phyloP scores from a whole-genome alignment of 2,797 vertebrate genomes.

The Acrossocheilus fasciatus region DNA sequence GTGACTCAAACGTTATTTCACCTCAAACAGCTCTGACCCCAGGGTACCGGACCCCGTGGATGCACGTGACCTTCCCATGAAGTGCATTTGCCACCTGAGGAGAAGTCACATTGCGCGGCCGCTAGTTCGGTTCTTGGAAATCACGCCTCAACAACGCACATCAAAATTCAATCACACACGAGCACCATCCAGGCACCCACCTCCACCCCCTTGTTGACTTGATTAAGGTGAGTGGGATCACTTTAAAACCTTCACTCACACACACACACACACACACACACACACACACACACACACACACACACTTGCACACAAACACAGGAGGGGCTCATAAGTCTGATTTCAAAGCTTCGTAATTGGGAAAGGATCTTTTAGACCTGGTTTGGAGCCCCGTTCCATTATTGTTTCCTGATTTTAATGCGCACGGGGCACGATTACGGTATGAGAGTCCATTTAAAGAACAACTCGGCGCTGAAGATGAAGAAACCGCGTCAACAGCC shows the following conservation, averaged over 20 bases:
- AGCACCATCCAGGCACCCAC: slow-evolving; percentile 50
- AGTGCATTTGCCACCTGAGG: slow-evolving; percentile 27
- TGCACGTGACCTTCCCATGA: slow-evolving; percentile 17
- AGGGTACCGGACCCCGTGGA: neutral
- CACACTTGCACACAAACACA: slow-evolving; percentile 10
- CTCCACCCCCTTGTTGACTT: slow-evolving; percentile 67
- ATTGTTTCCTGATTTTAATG: slow-evolving; percentile 59
- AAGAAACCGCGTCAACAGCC: slow-evolving; percentile 76
- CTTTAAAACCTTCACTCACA: slow-evolving; percentile 39
- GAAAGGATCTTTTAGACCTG: slow-evolving; percentile 52
- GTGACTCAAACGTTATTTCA: neutral
- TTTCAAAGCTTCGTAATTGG: slow-evolving; percentile 59
- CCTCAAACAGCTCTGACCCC: neutral
- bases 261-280: neutral
- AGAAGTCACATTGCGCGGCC: slow-evolving; percentile 7
- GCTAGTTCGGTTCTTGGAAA: slow-evolving; percentile 29
- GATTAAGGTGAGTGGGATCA: slow-evolving; percentile 63
- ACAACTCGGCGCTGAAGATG: slow-evolving; percentile 66
- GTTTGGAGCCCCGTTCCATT: slow-evolving; percentile 29
- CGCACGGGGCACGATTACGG: slow-evolving; percentile 66
- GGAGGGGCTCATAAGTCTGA: slow-evolving; percentile 51
- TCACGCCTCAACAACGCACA: slow-evolving; percentile 1
- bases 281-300: neutral
- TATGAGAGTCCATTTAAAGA: slow-evolving; percentile 70
- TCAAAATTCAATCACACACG: slow-evolving; percentile 50